Conservation (phyloP, 1,140 invertebrate genomes). For the Bombus superbus region DNA sequence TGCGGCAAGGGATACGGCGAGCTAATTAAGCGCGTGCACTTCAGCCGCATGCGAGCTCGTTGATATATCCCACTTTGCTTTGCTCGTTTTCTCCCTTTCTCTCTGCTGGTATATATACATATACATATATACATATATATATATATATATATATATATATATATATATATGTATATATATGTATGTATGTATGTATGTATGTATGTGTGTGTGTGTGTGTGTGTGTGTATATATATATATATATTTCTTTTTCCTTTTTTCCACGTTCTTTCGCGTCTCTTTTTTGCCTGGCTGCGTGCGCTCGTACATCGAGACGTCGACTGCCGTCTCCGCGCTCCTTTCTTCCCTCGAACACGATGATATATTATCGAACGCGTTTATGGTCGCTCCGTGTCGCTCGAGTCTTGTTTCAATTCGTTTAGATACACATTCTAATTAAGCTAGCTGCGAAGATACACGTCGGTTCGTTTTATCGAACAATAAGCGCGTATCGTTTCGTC, state of each 20-base stretch:
- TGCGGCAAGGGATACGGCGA: constrained; percentile 4
- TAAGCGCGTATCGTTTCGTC: not conserved
- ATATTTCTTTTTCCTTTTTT: not conserved
- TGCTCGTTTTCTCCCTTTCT: not conserved
- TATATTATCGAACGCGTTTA: constrained; percentile 32
- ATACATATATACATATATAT: not conserved
- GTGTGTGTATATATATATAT: not conserved
- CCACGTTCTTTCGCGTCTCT: not conserved
- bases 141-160: not conserved
- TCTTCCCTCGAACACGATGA: not conserved
- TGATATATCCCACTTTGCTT: not conserved
- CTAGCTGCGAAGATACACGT: not conserved
- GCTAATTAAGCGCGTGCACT: constrained; percentile 51
- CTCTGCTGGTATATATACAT: not conserved
- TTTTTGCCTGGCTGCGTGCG: not conserved
- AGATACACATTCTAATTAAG: constrained; percentile 46
- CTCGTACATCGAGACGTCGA: not conserved
- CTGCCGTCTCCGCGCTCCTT: not conserved
- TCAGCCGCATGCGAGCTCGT: constrained; percentile 16
- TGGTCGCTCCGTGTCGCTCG: not conserved
- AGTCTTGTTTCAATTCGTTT: constrained; percentile 34
- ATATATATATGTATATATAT: not conserved
- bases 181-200: no score
- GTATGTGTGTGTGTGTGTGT: no score
- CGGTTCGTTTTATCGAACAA: constrained; percentile 13